Evolutionary conservation across 2,113 vertebrate species (phyloP).

Genomic region (Campylomormyrus tamandua): DNA sequence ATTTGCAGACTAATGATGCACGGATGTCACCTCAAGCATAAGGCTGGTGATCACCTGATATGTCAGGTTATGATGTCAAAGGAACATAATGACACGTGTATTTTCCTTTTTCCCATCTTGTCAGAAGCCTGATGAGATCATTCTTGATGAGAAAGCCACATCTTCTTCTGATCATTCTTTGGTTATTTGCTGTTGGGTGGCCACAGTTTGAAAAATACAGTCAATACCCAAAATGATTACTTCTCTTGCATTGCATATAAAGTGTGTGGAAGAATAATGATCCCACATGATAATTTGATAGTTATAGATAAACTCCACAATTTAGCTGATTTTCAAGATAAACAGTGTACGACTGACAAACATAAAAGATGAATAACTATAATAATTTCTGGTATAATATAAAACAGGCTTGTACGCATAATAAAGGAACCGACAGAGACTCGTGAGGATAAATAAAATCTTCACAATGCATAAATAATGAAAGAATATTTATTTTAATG

Average conservation of each 20-base stretch:
- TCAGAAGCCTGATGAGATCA: neutral
- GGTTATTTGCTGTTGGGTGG: neutral
- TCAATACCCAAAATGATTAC: neutral
- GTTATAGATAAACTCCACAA: neutral
- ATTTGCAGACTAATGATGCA: conserved; percentile 14
- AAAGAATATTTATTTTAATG: neutral
- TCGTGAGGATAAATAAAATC: neutral
- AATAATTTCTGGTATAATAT: neutral
- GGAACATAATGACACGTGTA: neutral
- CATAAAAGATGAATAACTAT: neutral
- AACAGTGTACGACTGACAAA: neutral
- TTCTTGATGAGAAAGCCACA: neutral
- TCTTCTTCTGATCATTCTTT: neutral
- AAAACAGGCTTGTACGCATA: neutral
- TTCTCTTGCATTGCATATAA: neutral
- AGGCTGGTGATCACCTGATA: neutral
- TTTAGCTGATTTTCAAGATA: neutral
- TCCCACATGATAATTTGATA: neutral
- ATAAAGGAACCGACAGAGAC: neutral
- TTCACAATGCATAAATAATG: neutral
- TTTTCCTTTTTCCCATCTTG: neutral
- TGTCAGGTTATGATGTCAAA: neutral
- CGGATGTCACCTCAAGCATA: conserved; percentile 7
- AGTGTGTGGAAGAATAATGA: neutral
- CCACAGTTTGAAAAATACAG: neutral